Evolutionary conservation across 2,888 invertebrate genomes (phyloP).

Genomic region (Cecidostiba fungosa): DNA sequence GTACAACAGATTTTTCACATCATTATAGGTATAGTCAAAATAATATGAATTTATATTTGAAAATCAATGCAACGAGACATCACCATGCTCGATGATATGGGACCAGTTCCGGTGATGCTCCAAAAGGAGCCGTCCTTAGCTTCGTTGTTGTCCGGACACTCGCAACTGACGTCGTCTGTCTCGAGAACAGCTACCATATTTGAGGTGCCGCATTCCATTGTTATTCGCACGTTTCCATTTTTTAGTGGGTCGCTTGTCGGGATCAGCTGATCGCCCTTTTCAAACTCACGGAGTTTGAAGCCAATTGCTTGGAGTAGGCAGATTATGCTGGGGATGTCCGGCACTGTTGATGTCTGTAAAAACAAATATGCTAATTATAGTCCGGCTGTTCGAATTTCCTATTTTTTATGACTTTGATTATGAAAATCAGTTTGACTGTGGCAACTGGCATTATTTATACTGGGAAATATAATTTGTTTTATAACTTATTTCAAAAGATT

Average conservation of each 20-base stretch:
- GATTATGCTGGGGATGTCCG: conserved; percentile 72
- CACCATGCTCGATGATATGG: conserved; percentile 66
- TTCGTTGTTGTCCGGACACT: conserved; percentile 70
- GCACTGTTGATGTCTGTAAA: conserved; percentile 65
- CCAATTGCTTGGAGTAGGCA: conserved; percentile 74
- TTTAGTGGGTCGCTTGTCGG: conserved; percentile 48
- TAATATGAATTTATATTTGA: not conserved
- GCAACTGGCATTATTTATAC: not conserved
- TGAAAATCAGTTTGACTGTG: not conserved
- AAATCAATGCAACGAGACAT: conserved; percentile 27
- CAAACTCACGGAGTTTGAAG: conserved; percentile 73
- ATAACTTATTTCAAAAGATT: no score
- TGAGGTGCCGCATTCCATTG: conserved; percentile 74
- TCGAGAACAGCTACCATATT: conserved; percentile 74
- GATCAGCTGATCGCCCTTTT: conserved; percentile 62
- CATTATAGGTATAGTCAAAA: no score
- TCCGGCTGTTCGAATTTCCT: no score
- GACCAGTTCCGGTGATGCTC: conserved; percentile 74
- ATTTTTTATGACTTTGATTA: not conserved
- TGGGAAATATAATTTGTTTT: no score
- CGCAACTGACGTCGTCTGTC: conserved; percentile 71
- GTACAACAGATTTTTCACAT: conserved; percentile 9
- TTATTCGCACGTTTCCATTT: conserved; percentile 66
- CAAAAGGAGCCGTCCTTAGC: conserved; percentile 73
- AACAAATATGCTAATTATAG: conserved; percentile 28